Evolutionary conservation across 2,797 vertebrate species (phyloP), one percentile per base, ranked within the genome.

Genomic region (Borostomias antarcticus): DNA sequence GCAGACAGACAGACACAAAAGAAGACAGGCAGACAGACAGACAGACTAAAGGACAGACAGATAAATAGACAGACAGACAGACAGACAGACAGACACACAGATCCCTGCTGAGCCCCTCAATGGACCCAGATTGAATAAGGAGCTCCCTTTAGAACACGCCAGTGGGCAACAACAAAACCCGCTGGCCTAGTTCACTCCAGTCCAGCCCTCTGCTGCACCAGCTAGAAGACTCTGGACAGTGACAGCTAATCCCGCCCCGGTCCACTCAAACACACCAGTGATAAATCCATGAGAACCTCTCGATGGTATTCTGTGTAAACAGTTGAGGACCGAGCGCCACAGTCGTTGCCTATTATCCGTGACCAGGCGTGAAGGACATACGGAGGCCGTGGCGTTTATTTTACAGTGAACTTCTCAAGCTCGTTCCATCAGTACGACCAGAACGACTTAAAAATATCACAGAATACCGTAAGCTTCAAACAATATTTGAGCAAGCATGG

Each of bases 291-390:
- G 33, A 43, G 13, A 59, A 21, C 37, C 8, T 9, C 21, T 40
- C 43, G 58, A 43, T n/a, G 35, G 15, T 11, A 23, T 32, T 57
- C 30, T 35, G 54, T 33, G 17, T 32, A 33, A 32, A 43, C 25
- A 59, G 32, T 56, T 30, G 15, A 32, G 5, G 9, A 56, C 35
- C 3, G 19, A 37, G 33, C 29, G 35, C 32, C 33, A 37, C 32
- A 58, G 56, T 59, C 21, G 17, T 4, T 19, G 23, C 33, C 58
- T 26, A 59, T 43, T 59, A 59, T 13, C 23, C n/a, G 25, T 17
- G 37, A 23, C 37, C 58, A 59, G 35, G 58, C 25, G 37, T 56
- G 58, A 59, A 59, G 5, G 8, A 19, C 32, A 33, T 37, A 33
- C 10, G 21, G 33, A 37, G 21, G 57, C 10, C 13, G 26, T 33